Conservation (phyloP, 2,797 vertebrate species). For the Acridotheres tristis region DNA sequence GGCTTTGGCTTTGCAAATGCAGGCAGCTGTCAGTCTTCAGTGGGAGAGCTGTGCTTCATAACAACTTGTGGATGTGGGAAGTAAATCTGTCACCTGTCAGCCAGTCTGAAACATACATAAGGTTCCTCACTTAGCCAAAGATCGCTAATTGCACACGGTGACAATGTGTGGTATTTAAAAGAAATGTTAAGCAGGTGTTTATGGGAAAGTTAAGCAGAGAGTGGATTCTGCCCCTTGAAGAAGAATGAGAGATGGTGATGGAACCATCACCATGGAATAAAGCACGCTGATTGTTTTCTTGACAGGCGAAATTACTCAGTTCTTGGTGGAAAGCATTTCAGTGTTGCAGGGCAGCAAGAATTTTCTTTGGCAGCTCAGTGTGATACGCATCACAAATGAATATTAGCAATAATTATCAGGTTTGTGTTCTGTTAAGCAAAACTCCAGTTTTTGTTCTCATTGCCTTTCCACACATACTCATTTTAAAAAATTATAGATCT, state of each 20-base stretch:
- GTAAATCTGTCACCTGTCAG: constrained; percentile 58
- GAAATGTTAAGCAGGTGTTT: constrained; percentile 22
- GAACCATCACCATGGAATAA: neutral
- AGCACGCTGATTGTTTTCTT: neutral
- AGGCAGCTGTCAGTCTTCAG: constrained; percentile 49
- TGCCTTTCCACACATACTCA: neutral
- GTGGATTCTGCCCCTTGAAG: neutral
- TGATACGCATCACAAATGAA: neutral
- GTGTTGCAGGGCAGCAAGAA: constrained; percentile 14
- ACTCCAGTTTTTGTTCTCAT: constrained; percentile 18
- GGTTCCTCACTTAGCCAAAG: neutral
- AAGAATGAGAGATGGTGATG: neutral
- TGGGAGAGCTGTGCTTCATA: constrained; percentile 30
- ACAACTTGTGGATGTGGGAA: constrained; percentile 34
- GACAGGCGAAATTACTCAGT: constrained; percentile 59
- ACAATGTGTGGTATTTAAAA: constrained; percentile 22
- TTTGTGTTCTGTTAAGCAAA: constrained; percentile 15
- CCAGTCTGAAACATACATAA: constrained; percentile 1
- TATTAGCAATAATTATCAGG: constrained; percentile 43
- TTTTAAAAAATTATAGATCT: constrained; percentile 26
- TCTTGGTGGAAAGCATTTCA: constrained; percentile 21
- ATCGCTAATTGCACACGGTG: neutral
- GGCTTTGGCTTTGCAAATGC: constrained; percentile 8
- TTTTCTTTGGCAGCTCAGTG: constrained; percentile 49
- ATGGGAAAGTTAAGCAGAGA: neutral